Evolutionary conservation across 2,113 vertebrate genomes (phyloP).

Genomic region (Phylloscopus trochiloides): DNA sequence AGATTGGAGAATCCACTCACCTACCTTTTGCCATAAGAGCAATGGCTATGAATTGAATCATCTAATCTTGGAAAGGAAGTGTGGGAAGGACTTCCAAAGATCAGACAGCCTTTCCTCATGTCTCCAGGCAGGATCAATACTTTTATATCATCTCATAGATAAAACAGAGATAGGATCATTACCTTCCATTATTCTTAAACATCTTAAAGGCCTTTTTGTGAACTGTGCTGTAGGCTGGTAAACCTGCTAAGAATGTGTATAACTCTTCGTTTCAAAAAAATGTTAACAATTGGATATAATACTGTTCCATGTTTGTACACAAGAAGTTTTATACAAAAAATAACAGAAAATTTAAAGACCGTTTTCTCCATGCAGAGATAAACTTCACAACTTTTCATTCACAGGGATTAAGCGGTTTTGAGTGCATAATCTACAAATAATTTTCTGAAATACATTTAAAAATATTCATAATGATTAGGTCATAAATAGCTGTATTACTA

Average conservation of each 20-base stretch:
- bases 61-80: neutral
- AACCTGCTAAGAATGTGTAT: neutral
- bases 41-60: neutral
- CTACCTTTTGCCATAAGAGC: neutral
- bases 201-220: neutral
- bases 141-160: neutral
- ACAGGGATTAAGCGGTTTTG: neutral
- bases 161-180: neutral
- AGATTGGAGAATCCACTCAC: neutral
- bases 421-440: neutral
- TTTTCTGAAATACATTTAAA: constrained; percentile 47
- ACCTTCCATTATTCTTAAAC: neutral
- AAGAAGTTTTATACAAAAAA: neutral
- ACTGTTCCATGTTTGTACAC: neutral
- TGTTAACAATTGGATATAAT: neutral
- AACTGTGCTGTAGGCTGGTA: neutral
- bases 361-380: neutral
- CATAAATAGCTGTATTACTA: constrained; percentile 50
- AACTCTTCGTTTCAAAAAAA: neutral
- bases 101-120: neutral
- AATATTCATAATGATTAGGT: constrained; percentile 56
- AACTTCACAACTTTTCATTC: neutral
- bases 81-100: neutral
- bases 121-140: neutral
- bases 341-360: neutral